phyloP scores from a whole-genome alignment of 2,888 invertebrate genomes.

The Heteropelma amictum region DNA sequence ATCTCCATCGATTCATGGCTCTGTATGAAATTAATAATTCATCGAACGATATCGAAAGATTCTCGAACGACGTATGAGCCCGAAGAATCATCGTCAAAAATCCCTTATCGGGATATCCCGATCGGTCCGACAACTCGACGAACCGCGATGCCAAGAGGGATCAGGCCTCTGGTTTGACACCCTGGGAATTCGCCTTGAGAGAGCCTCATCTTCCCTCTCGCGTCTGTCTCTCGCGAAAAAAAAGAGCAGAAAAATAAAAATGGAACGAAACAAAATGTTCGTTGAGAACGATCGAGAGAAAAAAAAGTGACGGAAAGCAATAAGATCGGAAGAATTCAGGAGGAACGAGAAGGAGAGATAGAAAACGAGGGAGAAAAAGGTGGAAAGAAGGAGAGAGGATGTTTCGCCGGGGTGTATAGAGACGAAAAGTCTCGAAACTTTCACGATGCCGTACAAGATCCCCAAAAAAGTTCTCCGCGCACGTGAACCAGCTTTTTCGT shows the following conservation, averaged over 20 bases:
- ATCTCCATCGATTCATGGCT: not conserved
- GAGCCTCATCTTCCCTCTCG: slow-evolving; percentile 36
- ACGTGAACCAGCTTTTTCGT: slow-evolving; percentile 26
- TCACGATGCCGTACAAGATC: not conserved
- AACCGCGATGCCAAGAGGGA: slow-evolving; percentile 61
- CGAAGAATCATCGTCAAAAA: slow-evolving; percentile 36
- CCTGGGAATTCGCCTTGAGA: slow-evolving; percentile 55
- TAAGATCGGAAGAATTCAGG: slow-evolving; percentile 42
- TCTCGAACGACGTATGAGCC: slow-evolving; percentile 4
- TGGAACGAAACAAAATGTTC: not conserved
- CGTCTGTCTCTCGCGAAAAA: slow-evolving; percentile 33
- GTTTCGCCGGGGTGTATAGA: not conserved
- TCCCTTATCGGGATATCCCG: slow-evolving; percentile 50
- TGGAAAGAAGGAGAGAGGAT: not conserved
- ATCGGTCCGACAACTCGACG: slow-evolving; percentile 65
- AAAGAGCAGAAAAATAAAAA: not conserved
- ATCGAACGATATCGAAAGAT: not conserved
- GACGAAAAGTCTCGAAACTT: slow-evolving; percentile 45
- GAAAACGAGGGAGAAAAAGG: not conserved
- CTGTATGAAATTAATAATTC: not conserved
- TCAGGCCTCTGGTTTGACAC: slow-evolving; percentile 57
- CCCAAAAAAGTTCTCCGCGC: slow-evolving; percentile 34
- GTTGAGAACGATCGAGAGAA: slow-evolving; percentile 41
- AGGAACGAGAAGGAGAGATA: slow-evolving; percentile 30
- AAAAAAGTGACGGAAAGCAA: slow-evolving; percentile 37